Base-by-base conservation (phyloP, 2,888 invertebrate genomes). In the Eugnorisma glareosa region DNA sequence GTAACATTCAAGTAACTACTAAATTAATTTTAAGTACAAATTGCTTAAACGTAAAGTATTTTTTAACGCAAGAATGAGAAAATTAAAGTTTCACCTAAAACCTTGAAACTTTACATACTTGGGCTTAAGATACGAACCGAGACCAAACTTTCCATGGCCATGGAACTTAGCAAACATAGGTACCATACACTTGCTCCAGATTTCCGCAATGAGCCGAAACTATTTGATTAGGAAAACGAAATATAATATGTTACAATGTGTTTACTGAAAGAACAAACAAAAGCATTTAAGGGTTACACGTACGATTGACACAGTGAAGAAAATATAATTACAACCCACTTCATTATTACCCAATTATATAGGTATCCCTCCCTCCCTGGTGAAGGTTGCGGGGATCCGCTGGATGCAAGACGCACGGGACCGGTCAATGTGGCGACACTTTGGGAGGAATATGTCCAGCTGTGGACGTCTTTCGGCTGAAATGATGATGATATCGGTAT, bases 121-220 rank as follows among this genome's bases (percentile, higher is more conserved):
- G 11, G 24, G 51, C 21, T 43, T 35, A 45, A 79, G 64, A 43
- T 79, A 69, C 13, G 24, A 54, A 15, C 8, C 13, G 3, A 71
- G 18, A 74, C 64, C 0, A 18, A 67, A 75, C 68, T 81, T 75
- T 73, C 43, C 21, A 45, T 73, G 64, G 15, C 85, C 85, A 37
- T 81, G 75, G 43, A 75, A 84, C 63, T 72, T 72, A 15, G 24
- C n/a, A 71, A 64, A 72, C 67, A 40, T 35, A 54, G 21, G 28
- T 28, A 80, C 54, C 59, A 66, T 61, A 69, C 1, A 45, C 10
- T 28, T 31, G 13, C 71, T 59, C 28, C 21, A 67, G 54, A 43
- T 59, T 68, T 68, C 71, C 68, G 40, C 18, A 68, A 68, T 78
- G 67, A 67, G 21, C 37, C 72, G n/a, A 63, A 82, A 75, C 37